A percentile compares a stretch with the other conserved stretches of the same genome.
These are phyloP conservation scores for Setipinna tenuifilis DNA, from an alignment of 2,797 vertebrate species.

Conservation along the genomic window DNA sequence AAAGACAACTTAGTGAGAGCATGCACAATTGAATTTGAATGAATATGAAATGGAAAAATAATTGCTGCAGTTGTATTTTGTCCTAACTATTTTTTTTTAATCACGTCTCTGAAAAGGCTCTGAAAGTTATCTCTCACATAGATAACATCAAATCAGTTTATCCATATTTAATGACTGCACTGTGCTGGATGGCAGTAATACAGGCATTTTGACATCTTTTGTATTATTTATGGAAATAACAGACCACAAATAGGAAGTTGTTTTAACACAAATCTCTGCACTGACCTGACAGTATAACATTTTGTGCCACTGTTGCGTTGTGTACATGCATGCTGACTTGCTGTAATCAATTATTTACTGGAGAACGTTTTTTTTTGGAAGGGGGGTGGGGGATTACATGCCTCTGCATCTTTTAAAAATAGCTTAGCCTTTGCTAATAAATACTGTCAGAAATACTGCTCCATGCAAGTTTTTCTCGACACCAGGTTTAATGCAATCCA, in stretches of 20 bases:
- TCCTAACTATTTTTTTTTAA: no score
- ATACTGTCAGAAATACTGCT: background rate
- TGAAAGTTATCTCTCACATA: no score
- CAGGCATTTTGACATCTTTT: conserved; percentile 5
- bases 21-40: no score
- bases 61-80: no score
- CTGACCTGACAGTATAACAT: background rate
- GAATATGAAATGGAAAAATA: no score
- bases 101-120: no score
- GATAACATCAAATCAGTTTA: background rate
- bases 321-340: background rate
- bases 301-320: background rate
- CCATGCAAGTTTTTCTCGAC: background rate
- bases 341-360: background rate
- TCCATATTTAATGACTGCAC: background rate
- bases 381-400: background rate
- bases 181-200: background rate
- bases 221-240: conserved; percentile 12
- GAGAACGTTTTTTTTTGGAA: background rate
- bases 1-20: no score
- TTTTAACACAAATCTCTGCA: background rate
- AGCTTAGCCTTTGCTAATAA: background rate
- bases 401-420: background rate
- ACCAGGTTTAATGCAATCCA: background rate
- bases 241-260: background rate